Evolutionary conservation across 2,797 vertebrate genomes (phyloP).

Genomic region (Enteromius paludinosus): DNA sequence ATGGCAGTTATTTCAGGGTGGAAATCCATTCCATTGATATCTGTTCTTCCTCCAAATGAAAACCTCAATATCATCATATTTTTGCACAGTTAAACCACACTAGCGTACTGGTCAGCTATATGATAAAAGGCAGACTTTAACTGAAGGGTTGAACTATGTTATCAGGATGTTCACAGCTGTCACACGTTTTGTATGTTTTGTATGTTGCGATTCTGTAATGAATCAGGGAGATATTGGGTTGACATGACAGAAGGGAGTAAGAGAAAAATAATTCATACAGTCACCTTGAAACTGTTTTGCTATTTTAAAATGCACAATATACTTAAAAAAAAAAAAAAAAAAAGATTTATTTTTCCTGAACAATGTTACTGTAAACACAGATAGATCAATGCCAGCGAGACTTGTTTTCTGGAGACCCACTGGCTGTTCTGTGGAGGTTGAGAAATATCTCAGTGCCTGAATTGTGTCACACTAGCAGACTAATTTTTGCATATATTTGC

Average conservation of each 20-base stretch:
- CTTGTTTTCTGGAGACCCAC: not conserved
- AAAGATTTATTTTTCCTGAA: not conserved
- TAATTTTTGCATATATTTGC: constrained; percentile 21
- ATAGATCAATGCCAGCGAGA: not conserved
- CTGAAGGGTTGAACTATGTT: not conserved
- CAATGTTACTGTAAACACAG: not conserved
- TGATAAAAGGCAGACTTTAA: not conserved
- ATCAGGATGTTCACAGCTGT: not conserved
- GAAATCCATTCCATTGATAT: not conserved
- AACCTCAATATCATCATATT: not conserved
- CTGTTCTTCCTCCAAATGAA: not conserved
- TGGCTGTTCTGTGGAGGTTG: constrained; percentile 7
- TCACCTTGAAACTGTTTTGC: not conserved
- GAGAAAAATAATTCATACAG: not conserved
- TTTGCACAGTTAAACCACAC: not conserved
- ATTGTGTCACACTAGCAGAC: not conserved
- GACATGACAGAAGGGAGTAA: not conserved
- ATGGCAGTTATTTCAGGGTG: not conserved
- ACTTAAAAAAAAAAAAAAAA: not conserved
- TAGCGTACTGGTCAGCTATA: not conserved
- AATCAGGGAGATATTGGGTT: not conserved
- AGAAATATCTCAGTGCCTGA: not conserved
- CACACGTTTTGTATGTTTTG: not conserved
- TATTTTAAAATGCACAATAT: not conserved
- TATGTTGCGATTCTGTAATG: not conserved